Conservation (phyloP, 2,797 vertebrate genomes). For the Diceros bicornis region DNA sequence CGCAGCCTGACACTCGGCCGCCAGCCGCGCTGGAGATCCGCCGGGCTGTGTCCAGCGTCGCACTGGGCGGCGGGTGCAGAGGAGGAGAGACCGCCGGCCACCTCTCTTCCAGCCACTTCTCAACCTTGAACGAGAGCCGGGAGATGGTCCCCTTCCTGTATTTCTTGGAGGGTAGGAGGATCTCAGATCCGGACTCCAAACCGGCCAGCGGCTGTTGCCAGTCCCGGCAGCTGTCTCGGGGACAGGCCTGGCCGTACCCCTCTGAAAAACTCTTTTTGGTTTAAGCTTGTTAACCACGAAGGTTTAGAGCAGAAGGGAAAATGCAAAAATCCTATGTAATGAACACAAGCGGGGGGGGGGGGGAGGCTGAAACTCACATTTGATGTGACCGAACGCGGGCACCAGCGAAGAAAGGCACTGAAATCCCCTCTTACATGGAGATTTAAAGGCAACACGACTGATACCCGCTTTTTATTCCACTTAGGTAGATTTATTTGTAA, state of each 20-base stretch:
- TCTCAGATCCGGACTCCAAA: neutral
- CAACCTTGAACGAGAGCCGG: neutral
- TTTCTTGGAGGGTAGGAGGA: neutral
- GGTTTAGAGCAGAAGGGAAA: neutral
- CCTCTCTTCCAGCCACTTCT: slow-evolving; percentile 77
- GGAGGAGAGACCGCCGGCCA: slow-evolving; percentile 67
- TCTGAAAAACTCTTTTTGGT: slow-evolving; percentile 17
- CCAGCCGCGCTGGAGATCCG: slow-evolving; percentile 64
- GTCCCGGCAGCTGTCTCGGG: neutral
- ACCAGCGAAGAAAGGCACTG: neutral
- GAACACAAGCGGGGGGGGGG: neutral
- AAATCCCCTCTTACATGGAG: neutral
- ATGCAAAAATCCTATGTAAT: neutral
- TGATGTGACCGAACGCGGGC: neutral
- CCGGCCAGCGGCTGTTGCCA: neutral
- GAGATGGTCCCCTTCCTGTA: neutral
- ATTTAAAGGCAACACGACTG: slow-evolving; percentile 46
- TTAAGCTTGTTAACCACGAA: neutral
- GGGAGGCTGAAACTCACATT: neutral
- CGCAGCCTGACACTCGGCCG: slow-evolving; percentile 72
- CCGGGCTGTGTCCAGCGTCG: slow-evolving; percentile 36
- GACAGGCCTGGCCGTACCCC: neutral
- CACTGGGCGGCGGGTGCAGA: slow-evolving; percentile 11
- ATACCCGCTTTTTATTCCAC: neutral
- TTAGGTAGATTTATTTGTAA: slow-evolving; percentile 58